Evolutionary conservation across 2,888 invertebrate species (phyloP).

Genomic region (Thymelicus lineola): DNA sequence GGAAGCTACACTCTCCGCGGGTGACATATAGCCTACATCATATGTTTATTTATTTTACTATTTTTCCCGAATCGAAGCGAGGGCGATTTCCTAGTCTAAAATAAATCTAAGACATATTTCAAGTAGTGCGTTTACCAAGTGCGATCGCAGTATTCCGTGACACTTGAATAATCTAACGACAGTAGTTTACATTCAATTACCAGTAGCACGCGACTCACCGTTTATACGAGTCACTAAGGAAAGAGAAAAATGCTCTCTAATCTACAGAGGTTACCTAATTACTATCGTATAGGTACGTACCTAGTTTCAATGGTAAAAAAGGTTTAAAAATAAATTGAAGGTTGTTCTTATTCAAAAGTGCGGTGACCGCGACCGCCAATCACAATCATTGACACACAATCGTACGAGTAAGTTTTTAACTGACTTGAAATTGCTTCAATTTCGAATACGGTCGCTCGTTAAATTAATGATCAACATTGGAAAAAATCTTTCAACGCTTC

Average conservation of each 20-base stretch:
- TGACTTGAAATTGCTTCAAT: background rate
- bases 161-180: conserved; percentile 29
- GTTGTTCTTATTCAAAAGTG: background rate
- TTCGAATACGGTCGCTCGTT: background rate
- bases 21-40: no score
- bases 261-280: conserved; percentile 20
- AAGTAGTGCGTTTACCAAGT: conserved; percentile 5
- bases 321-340: conserved; percentile 10
- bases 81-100: no score
- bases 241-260: conserved; percentile 19
- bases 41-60: no score
- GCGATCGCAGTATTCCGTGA: conserved; percentile 23
- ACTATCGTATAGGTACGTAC: background rate
- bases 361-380: background rate
- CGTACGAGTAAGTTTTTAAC: background rate
- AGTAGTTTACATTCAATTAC: conserved; percentile 34
- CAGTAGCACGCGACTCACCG: conserved; percentile 24
- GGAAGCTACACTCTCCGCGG: no score
- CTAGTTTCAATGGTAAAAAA: background rate
- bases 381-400: no score
- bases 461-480: background rate
- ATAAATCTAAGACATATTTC: no score
- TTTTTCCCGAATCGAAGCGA: no score
- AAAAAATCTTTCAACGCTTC: no score
- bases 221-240: conserved; percentile 19